These are phyloP conservation scores for Mormyrops boulengeri DNA, from an alignment of 2,797 vertebrate genomes.

Conservation along the genomic window DNA sequence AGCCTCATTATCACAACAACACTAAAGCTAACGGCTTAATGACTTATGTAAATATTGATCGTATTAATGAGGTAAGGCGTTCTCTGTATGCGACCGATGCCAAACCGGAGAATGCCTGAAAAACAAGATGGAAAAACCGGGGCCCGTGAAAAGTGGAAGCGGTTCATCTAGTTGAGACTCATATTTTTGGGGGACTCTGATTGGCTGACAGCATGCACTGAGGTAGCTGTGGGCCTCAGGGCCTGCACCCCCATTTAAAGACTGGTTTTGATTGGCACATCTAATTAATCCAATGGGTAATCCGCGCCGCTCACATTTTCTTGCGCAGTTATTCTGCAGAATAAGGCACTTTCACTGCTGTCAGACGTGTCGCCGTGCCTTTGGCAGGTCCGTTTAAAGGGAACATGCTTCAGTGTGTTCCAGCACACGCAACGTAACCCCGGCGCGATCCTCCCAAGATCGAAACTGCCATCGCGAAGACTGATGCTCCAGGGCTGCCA, in stretches of 20 bases:
- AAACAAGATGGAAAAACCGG: background rate
- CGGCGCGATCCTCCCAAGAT: background rate
- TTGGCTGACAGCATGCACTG: background rate
- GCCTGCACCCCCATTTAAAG: background rate
- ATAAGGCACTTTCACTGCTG: background rate
- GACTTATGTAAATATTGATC: background rate
- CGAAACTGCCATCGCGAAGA: background rate
- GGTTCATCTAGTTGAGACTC: background rate
- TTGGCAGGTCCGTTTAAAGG: background rate
- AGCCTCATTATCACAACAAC: background rate
- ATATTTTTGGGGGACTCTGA: background rate
- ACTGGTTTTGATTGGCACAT: background rate
- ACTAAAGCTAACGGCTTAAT: background rate
- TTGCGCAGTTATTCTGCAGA: background rate
- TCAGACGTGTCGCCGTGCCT: background rate
- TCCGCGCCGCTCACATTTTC: background rate
- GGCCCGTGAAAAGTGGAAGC: background rate
- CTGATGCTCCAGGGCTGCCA: background rate
- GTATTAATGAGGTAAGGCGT: background rate
- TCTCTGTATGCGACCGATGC: background rate
- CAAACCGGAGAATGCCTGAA: background rate
- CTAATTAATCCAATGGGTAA: conserved; percentile 5
- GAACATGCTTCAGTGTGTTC: background rate
- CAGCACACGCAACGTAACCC: background rate
- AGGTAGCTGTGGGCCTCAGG: background rate